A percentile compares a stretch with the other conserved stretches of the same genome.
Conservation (phyloP, 1,140 invertebrate species). For the Lordiphosa stackelbergi region DNA sequence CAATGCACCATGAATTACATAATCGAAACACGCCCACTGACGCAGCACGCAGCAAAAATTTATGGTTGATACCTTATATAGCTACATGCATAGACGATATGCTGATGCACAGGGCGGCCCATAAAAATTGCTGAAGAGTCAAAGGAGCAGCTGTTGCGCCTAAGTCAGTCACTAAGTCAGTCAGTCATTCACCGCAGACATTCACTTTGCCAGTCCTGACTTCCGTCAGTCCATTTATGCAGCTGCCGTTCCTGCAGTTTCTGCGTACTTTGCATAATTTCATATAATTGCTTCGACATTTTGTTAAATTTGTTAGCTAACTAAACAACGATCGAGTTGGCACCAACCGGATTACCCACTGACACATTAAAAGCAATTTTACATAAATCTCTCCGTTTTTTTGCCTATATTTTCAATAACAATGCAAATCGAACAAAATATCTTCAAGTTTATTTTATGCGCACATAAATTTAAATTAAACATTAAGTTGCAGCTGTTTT, state of each 20-base stretch:
- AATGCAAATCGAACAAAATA: constrained; percentile 54
- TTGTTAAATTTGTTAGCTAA: constrained; percentile 58
- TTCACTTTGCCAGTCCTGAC: constrained; percentile 50
- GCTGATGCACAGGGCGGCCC: constrained; percentile 31
- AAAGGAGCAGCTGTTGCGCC: constrained; percentile 35
- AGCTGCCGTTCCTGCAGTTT: constrained; percentile 40
- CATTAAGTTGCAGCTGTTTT: constrained; percentile 28
- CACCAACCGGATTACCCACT: constrained; percentile 35
- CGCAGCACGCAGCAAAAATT: constrained; percentile 32
- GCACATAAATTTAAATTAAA: constrained; percentile 62
- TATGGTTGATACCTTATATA: constrained; percentile 21
- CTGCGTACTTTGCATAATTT: constrained; percentile 72
- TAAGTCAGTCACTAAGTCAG: constrained; percentile 35
- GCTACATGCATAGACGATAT: constrained; percentile 10
- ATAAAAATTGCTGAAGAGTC: constrained; percentile 6
- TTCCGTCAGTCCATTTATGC: constrained; percentile 62
- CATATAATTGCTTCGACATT: constrained; percentile 57
- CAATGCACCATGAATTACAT: constrained; percentile 53
- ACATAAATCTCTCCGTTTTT: constrained; percentile 35
- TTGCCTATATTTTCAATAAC: constrained; percentile 50
- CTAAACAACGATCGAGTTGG: no score
- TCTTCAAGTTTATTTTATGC: constrained; percentile 46
- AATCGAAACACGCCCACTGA: constrained; percentile 45
- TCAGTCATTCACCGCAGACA: constrained; percentile 39
- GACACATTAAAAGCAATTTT: constrained; percentile 59